phyloP scores from a whole-genome alignment of 2,113 vertebrate species.

The Thermophis baileyi region DNA sequence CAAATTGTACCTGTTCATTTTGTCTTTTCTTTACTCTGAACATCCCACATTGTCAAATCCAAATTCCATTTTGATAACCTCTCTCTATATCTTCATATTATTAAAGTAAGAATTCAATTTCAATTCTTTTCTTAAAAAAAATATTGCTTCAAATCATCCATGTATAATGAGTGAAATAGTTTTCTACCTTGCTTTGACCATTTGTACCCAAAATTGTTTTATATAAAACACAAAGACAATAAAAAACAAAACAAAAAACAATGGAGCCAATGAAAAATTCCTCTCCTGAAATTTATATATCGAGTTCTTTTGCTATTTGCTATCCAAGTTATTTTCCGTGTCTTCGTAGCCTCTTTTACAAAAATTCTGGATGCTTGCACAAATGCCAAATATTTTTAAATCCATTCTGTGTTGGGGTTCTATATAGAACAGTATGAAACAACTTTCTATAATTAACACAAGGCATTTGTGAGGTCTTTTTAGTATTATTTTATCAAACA shows the following conservation, averaged over 20 bases:
- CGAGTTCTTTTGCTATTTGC: background rate
- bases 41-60: no score
- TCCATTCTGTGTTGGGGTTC: background rate
- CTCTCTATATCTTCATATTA: no score
- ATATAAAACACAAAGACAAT: background rate
- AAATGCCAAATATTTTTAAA: background rate
- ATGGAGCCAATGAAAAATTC: background rate
- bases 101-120: background rate
- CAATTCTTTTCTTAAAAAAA: background rate
- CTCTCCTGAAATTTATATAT: background rate
- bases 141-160: background rate
- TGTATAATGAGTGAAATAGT: background rate
- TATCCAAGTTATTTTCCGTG: background rate
- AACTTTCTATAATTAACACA: background rate
- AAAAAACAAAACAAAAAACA: background rate
- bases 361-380: background rate
- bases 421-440: background rate
- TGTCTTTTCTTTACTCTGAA: background rate
- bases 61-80: no score
- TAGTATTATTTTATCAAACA: background rate
- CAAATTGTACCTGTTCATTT: background rate
- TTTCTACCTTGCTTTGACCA: background rate
- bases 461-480: background rate
- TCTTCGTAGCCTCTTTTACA: background rate
- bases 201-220: background rate